phyloP scores from a whole-genome alignment of 2,888 invertebrate genomes.

The Abrostola tripartita region DNA sequence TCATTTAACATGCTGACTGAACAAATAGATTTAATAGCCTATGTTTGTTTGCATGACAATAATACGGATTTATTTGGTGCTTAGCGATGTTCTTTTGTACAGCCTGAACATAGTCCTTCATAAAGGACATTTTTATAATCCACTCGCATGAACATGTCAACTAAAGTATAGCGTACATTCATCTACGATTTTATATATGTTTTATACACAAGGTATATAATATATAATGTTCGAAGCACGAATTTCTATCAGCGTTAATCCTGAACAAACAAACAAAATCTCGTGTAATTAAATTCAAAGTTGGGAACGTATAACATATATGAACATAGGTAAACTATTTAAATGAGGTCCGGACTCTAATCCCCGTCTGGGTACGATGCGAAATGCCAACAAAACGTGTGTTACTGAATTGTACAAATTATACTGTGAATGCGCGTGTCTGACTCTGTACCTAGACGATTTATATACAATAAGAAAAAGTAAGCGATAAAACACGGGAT shows the following conservation, averaged over 20 bases:
- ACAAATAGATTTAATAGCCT: not conserved
- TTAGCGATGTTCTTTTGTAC: no score
- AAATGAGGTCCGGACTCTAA: constrained; percentile 58
- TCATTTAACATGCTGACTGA: not conserved
- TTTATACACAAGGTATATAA: no score
- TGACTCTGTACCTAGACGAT: not conserved
- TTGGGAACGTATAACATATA: constrained; percentile 40
- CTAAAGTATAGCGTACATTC: no score
- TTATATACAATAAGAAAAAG: not conserved
- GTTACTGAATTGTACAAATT: constrained; percentile 16
- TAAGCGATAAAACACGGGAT: no score
- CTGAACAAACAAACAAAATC: constrained; percentile 33
- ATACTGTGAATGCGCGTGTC: not conserved
- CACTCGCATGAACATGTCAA: no score
- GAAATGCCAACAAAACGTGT: constrained; percentile 25
- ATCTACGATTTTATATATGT: no score
- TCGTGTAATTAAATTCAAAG: constrained; percentile 59
- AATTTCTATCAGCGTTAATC: constrained; percentile 17
- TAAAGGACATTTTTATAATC: no score
- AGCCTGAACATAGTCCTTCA: no score
- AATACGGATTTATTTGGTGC: not conserved
- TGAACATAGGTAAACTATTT: constrained; percentile 52
- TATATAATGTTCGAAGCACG: constrained; percentile 5
- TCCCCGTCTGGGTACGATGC: constrained; percentile 42
- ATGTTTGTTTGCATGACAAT: not conserved